Base-by-base conservation (phyloP, 2,888 invertebrate genomes). In the Minunthozetes semirufus region DNA sequence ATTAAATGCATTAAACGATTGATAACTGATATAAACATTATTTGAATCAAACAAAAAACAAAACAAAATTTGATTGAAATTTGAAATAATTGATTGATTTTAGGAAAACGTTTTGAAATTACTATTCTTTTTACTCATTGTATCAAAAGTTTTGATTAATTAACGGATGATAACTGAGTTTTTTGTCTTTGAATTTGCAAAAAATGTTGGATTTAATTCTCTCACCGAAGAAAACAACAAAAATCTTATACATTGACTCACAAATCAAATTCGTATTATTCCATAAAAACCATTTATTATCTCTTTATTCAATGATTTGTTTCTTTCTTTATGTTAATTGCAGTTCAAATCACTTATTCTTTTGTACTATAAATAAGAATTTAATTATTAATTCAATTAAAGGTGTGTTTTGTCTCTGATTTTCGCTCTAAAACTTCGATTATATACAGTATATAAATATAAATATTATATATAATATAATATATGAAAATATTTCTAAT, bases 21-120 rank as follows among this genome's bases (percentile, higher is more conserved):
- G 63, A n/a, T n/a, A n/a, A n/a, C n/a, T n/a, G n/a, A n/a, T n/a
- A n/a, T 66, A 66, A 66, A 66, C 63, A 66, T 66, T 33, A 66
- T 66, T 61, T 61, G 61, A 61, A 61, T 22, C 42, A 61, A 53
- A 53, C 53, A 53, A 53, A 53, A 19, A 53, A n/a, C 22, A 53
- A 19, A n/a, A 50, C 3, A 50, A 50, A 4, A 50, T 50, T n/a
- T 25, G 56, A 56, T 22, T 22, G 25, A 56, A 22, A 59, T 13
- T 19, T 27, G 17, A 19, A 19, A 29, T 38, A 66, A 66, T 29
- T 38, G 33, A 66, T 38, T 66, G 63, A 66, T 33, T 66, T 29
- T 38, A 66, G 38, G 38, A 29, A 66, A 15, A 17, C 1, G 13
- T 27, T n/a, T 33, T 38, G 6, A 66, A 66, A 61, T 27, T 61